Conservation (phyloP, 2,888 invertebrate genomes). For the Boloria selene region DNA sequence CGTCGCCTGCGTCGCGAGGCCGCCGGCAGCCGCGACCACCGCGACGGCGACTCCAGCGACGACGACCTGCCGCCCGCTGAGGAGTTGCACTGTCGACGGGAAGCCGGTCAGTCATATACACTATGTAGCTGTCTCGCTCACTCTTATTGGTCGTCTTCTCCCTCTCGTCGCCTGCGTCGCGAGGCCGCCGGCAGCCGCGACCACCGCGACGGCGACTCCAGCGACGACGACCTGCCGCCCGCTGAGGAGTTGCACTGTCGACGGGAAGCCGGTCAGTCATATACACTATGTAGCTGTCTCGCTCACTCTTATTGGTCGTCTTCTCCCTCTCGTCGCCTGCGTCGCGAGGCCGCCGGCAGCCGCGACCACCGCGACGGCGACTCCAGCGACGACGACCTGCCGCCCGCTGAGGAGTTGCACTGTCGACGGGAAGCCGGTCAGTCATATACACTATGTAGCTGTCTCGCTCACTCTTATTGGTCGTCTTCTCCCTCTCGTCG, state of each 20-base stretch:
- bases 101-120: conserved; percentile 55
- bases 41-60: conserved; percentile 97
- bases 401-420: conserved; percentile 87
- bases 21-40: conserved; percentile 76
- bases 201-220: conserved; percentile 95
- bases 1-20: conserved; percentile 90
- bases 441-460: background rate
- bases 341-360: conserved; percentile 85
- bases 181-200: conserved; percentile 83
- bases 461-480: no score
- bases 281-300: background rate
- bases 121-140: background rate
- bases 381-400: conserved; percentile 97
- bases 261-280: conserved; percentile 57
- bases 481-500: no score
- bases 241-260: conserved; percentile 84
- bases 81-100: conserved; percentile 79
- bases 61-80: conserved; percentile 95
- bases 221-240: conserved; percentile 97
- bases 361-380: conserved; percentile 90
- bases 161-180: conserved; percentile 89
- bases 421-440: conserved; percentile 65
- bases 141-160: no score
- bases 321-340: conserved; percentile 90
- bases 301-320: no score